A percentile compares a stretch with the other conserved stretches of the same genome.
Conservation (phyloP, 2,113 vertebrate species). For the Haemorhous mexicanus region DNA sequence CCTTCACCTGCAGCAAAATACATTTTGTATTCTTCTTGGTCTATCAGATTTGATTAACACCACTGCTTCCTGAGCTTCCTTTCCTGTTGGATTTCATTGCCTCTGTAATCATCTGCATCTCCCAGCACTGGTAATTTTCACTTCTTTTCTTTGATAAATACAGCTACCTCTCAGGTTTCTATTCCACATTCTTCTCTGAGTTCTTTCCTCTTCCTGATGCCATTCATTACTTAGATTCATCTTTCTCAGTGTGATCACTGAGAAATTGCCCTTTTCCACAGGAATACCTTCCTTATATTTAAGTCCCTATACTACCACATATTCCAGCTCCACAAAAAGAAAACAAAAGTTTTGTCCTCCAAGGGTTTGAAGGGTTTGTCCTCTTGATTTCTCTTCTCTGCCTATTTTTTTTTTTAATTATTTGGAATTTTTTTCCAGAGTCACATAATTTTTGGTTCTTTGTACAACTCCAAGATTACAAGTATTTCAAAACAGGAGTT, state of each 20-base stretch:
- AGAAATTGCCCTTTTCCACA: conserved; percentile 3
- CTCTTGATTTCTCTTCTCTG: background rate
- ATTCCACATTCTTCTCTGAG: background rate
- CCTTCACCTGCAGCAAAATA: background rate
- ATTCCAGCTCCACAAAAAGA: background rate
- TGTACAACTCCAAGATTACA: background rate
- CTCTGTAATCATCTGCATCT: background rate
- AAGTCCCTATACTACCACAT: background rate
- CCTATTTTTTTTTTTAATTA: background rate
- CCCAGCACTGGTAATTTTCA: background rate
- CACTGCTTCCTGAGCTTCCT: background rate
- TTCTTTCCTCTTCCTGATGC: background rate
- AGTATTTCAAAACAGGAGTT: background rate
- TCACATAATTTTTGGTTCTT: background rate
- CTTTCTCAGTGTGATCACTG: background rate
- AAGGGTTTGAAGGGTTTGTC: background rate
- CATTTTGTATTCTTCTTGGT: background rate
- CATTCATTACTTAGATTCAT: background rate
- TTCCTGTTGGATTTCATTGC: background rate
- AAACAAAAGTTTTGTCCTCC: background rate
- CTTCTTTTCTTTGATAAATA: background rate
- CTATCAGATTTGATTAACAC: background rate
- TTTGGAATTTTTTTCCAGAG: background rate
- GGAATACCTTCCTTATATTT: background rate
- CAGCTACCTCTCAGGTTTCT: background rate